These are phyloP conservation scores for Cossypha caffra DNA, from an alignment of 2,797 vertebrate species.

Conservation along the genomic window DNA sequence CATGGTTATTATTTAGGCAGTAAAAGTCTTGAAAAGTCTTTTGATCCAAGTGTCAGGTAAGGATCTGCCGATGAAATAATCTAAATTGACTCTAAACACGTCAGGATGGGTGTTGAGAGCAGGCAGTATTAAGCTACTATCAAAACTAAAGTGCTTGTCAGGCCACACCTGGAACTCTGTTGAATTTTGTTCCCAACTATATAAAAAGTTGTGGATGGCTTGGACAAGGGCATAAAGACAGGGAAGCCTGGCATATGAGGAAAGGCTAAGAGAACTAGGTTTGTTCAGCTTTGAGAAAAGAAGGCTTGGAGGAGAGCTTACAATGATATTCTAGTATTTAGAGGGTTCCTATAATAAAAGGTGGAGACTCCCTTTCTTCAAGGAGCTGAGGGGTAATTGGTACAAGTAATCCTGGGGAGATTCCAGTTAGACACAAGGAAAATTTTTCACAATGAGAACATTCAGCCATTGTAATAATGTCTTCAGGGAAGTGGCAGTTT, in stretches of 20 bases:
- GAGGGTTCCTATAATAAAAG: not conserved
- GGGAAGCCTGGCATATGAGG: not conserved
- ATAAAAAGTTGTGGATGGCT: not conserved
- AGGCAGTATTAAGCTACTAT: not conserved
- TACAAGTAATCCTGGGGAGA: too few relatives aligned
- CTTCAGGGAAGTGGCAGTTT: not conserved
- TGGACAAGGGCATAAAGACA: not conserved
- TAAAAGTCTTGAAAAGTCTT: not conserved
- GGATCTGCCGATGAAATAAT: not conserved
- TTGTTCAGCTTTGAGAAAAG: not conserved
- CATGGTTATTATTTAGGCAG: rapidly evolving
- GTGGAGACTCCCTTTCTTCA: not conserved
- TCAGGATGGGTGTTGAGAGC: not conserved
- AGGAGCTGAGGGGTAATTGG: not conserved
- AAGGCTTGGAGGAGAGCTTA: not conserved
- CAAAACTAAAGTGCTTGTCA: not conserved
- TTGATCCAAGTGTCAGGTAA: not conserved
- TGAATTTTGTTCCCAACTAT: not conserved
- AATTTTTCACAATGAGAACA: not conserved
- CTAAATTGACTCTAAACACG: not conserved
- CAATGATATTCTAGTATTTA: rapidly evolving
- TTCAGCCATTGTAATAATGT: not conserved
- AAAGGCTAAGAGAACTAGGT: not conserved
- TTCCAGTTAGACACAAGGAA: not conserved
- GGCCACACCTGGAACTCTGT: not conserved